These are phyloP conservation scores for Ageneiosus marmoratus DNA, from an alignment of 2,113 vertebrate genomes.

Conservation along the genomic window DNA sequence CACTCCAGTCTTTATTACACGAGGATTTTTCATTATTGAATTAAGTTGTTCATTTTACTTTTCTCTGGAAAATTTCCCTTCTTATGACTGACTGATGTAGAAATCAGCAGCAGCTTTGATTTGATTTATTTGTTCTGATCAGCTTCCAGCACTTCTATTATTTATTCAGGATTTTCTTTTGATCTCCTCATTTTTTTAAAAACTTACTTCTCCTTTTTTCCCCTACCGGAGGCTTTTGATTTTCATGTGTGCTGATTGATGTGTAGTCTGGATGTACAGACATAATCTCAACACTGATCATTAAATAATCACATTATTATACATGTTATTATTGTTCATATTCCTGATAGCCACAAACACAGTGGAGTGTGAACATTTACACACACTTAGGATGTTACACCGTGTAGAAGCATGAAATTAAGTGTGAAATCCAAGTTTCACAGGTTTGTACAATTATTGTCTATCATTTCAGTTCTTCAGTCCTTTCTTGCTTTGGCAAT, in stretches of 20 bases:
- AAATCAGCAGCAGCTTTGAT: slow-evolving; percentile 13
- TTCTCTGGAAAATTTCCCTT: neutral
- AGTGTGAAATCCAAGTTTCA: neutral
- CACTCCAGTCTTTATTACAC: neutral
- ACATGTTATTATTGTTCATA: neutral
- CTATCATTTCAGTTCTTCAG: neutral
- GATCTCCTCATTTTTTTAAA: slow-evolving; percentile 2
- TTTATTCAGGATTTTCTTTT: slow-evolving; percentile 25
- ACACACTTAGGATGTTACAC: neutral
- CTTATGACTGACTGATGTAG: neutral
- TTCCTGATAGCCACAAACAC: neutral
- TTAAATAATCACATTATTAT: neutral
- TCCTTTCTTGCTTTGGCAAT: no score
- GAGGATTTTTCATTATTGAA: neutral
- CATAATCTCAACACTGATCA: no score
- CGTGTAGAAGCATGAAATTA: neutral
- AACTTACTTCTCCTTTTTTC: neutral
- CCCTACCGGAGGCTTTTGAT: neutral
- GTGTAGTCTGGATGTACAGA: neutral
- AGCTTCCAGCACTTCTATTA: slow-evolving; percentile 18
- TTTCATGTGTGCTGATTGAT: slow-evolving; percentile 3
- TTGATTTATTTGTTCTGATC: slow-evolving; percentile 38
- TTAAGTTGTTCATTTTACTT: neutral
- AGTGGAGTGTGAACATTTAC: neutral
- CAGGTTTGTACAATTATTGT: neutral